Conservation (phyloP, 2,888 invertebrate species). For the Tyria jacobaeae region DNA sequence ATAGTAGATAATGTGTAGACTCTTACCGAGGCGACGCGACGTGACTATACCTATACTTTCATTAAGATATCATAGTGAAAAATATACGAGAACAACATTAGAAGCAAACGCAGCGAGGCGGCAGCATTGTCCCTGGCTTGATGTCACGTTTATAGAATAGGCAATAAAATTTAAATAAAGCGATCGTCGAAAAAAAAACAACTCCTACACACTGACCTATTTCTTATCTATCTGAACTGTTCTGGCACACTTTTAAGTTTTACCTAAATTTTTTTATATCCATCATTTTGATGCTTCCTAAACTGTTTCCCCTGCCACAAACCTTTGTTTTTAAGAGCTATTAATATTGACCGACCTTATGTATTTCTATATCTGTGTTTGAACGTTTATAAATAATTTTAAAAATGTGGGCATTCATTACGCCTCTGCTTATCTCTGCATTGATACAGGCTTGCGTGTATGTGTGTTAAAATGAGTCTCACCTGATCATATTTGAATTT, state of each 20-base stretch:
- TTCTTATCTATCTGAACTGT: constrained; percentile 21
- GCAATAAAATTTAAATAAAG: constrained; percentile 28
- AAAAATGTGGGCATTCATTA: too few relatives aligned
- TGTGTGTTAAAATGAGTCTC: too few relatives aligned
- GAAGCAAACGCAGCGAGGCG: background rate
- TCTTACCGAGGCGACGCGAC: background rate
- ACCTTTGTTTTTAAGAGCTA: background rate
- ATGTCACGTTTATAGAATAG: constrained; percentile 19
- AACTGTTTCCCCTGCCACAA: background rate
- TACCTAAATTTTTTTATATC: constrained; percentile 22
- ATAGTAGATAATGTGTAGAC: background rate
- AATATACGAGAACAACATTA: background rate
- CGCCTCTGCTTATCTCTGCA: too few relatives aligned
- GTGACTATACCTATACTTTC: background rate
- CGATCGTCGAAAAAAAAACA: constrained; percentile 24
- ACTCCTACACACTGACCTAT: constrained; percentile 41
- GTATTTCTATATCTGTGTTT: background rate
- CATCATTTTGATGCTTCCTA: constrained; percentile 11
- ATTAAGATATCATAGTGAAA: background rate
- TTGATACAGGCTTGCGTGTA: too few relatives aligned
- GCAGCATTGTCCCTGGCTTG: background rate
- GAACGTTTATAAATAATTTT: too few relatives aligned
- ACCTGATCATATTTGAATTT: too few relatives aligned
- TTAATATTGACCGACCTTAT: background rate
- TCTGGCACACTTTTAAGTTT: constrained; percentile 14